phyloP scores from a whole-genome alignment of 2,113 vertebrate genomes.

The Pseudorasbora parva region DNA sequence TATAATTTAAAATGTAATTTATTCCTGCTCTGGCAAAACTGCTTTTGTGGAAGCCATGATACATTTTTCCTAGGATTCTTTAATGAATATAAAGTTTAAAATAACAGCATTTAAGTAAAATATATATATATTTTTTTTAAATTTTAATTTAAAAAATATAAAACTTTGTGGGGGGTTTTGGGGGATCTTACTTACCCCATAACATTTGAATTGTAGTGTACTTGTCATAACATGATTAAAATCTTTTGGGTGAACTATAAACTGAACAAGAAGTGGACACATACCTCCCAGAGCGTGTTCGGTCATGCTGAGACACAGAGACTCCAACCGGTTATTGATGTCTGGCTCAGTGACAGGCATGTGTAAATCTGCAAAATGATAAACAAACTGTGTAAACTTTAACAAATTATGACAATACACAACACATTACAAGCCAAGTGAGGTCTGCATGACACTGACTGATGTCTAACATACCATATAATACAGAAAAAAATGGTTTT shows the following conservation, averaged over 20 bases:
- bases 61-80: too few relatives aligned
- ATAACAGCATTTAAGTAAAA: too few relatives aligned
- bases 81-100: too few relatives aligned
- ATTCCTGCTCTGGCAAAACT: background rate
- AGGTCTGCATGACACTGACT: background rate
- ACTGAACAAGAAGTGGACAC: background rate
- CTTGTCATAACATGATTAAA: background rate
- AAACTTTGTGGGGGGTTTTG: too few relatives aligned
- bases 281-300: constrained; percentile 96
- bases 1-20: background rate
- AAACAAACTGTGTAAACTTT: background rate
- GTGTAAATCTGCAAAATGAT: constrained; percentile 85
- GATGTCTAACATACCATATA: background rate
- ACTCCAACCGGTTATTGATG: constrained; percentile 99
- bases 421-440: background rate
- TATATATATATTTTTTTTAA: too few relatives aligned
- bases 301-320: constrained; percentile 98
- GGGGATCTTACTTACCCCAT: background rate
- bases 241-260: background rate
- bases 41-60: too few relatives aligned
- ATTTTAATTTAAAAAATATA: too few relatives aligned
- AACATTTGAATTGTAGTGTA: background rate
- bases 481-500: background rate
- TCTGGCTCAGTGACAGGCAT: constrained; percentile 94
- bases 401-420: background rate